phyloP scores from a whole-genome alignment of 2,797 vertebrate species.

The Periophthalmus magnuspinnatus region DNA sequence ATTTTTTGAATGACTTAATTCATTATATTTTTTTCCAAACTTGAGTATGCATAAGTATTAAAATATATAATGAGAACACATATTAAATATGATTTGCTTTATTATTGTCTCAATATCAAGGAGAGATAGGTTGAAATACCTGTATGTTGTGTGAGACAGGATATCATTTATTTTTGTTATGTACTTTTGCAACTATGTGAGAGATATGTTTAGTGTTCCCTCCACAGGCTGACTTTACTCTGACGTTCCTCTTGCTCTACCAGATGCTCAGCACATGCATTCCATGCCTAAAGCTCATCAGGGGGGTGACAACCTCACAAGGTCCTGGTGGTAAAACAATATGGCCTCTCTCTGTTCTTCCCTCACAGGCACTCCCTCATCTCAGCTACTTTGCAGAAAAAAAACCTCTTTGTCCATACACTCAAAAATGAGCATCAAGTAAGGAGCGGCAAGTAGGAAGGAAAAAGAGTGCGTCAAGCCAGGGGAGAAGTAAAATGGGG shows the following conservation, averaged over 20 bases:
- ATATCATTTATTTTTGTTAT: background rate
- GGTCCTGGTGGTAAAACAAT: slow-evolving; percentile 63
- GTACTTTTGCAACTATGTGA: too few species aligned
- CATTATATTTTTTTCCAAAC: too few species aligned
- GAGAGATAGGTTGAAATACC: too few species aligned
- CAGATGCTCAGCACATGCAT: slow-evolving; percentile 72
- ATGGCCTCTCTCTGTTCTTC: slow-evolving; percentile 57
- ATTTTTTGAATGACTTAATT: too few species aligned
- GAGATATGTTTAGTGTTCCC: slow-evolving; percentile 25
- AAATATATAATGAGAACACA: too few species aligned
- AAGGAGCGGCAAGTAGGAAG: slow-evolving; percentile 56
- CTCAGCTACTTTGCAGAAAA: slow-evolving; percentile 45
- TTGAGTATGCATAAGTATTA: too few species aligned
- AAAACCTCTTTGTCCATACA: slow-evolving; percentile 16
- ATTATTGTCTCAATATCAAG: too few species aligned
- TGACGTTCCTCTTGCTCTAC: slow-evolving; percentile 67
- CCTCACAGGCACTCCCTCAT: slow-evolving; percentile 34
- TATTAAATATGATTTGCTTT: too few species aligned
- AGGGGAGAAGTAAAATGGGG: slow-evolving; percentile 52
- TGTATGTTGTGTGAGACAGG: too few species aligned
- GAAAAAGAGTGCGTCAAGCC: slow-evolving; percentile 59
- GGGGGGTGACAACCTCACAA: slow-evolving; percentile 63
- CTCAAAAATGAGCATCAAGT: slow-evolving; percentile 38
- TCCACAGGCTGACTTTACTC: slow-evolving; percentile 55
- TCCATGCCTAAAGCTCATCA: slow-evolving; percentile 56